These are phyloP conservation scores for Carpatolechia fugitivella DNA, from an alignment of 2,888 invertebrate genomes.

Conservation along the genomic window DNA sequence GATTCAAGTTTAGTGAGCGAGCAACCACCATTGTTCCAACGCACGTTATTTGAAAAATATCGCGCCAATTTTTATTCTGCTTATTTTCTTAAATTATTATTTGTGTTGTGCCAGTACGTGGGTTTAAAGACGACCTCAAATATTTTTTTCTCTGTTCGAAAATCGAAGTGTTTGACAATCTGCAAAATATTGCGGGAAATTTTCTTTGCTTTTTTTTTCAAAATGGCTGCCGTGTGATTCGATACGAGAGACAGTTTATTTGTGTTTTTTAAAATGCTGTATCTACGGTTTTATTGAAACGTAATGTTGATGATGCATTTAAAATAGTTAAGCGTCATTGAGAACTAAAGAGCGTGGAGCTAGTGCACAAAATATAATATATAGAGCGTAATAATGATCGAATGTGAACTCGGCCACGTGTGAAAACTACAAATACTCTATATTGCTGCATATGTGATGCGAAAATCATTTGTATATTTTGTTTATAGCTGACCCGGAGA, in stretches of 20 bases:
- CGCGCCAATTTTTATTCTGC: not conserved
- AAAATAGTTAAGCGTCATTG: constrained; percentile 30
- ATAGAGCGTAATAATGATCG: constrained; percentile 54
- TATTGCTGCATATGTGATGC: too few species aligned
- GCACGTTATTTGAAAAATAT: constrained; percentile 33
- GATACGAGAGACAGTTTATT: too few species aligned
- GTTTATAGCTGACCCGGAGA: too few species aligned
- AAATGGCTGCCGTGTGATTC: too few species aligned
- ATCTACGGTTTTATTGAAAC: not conserved
- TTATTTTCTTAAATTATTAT: not conserved
- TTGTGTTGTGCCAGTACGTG: not conserved
- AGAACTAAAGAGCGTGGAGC: constrained; percentile 54
- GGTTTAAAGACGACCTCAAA: not conserved
- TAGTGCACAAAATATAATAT: constrained; percentile 44
- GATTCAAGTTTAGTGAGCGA: constrained; percentile 26
- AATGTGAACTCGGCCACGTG: constrained; percentile 30
- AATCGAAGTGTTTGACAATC: too few species aligned
- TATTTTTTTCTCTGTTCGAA: not conserved
- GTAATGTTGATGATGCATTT: constrained; percentile 1
- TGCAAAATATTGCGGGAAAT: too few species aligned
- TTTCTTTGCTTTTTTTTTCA: too few species aligned
- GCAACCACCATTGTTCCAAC: constrained; percentile 36
- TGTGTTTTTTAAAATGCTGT: not conserved
- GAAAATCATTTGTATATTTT: too few species aligned
- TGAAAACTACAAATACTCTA: constrained; percentile 23